Base-by-base conservation (phyloP, 2,113 vertebrate genomes). In the Phoxinus phoxinus region DNA sequence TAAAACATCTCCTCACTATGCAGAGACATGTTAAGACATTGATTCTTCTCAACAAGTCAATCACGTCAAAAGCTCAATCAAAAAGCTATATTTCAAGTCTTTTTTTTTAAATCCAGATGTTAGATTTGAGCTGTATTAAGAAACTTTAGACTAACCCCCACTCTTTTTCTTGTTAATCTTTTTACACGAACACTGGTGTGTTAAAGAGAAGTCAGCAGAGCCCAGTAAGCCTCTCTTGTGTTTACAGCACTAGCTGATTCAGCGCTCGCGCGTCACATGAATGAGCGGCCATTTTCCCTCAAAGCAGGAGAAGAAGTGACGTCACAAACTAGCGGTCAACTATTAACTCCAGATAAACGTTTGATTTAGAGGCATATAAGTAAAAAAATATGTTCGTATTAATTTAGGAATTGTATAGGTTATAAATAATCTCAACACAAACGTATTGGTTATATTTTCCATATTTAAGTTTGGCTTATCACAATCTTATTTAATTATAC, bases 211-310 rank as follows among this genome's bases (percentile, higher is more conserved):
- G 75, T 56, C 23, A 37, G 35, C 25, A 51, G 51, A 35, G 17
- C 4, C 23, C 51, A 21, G 65, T 67, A 8, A 23, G 10, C 7
- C 46, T 32, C n/a, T 9, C 3, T 11, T 51, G 59, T 82, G 44
- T 65, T 81, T 37, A 1, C 89, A 91, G 2, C 89, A 91, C 91
- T 78, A 86, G 86, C 90, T 91, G 88, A 92, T 63, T 93, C 92
- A 91, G 73, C 37, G 44, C 75, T 11, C 32, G 44, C 75, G 6
- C 32, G 2, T 56, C 32, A 69, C 32, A 3, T 3, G 25, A 56
- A 67, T 48, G 19, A 76, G 86, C 86, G 58, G 86, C 88, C 88
- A 89, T 89, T 83, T 87, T 85, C 61, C 73, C 58, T 80, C 23
- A 23, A 25, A 15, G 19, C 17, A 12, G 7, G 30, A 56, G 59